Conservation (phyloP, 92 coral and sea anemone species). For the Phenganax marumi region DNA sequence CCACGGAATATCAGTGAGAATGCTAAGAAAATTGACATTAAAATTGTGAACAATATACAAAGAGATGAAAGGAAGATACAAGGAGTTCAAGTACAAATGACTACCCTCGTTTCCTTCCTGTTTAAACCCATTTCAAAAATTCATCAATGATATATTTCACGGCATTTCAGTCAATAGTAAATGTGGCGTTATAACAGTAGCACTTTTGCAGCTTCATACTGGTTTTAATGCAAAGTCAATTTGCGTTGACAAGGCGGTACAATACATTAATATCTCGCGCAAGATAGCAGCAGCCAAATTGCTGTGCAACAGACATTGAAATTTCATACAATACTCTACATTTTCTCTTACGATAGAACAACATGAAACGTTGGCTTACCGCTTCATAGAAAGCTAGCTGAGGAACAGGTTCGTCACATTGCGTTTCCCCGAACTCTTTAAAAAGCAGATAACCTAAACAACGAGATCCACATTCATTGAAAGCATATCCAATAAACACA, state of each 20-base stretch:
- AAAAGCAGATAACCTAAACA: conserved; percentile 89
- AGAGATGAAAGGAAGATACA: neutral
- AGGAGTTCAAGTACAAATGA: conserved; percentile 8
- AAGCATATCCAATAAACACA: neutral
- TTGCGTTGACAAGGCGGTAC: conserved; percentile 25
- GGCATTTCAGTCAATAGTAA: no score
- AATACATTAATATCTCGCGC: neutral
- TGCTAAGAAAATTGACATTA: no score
- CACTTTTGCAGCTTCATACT: neutral
- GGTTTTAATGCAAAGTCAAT: neutral
- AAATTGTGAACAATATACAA: neutral
- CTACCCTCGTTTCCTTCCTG: neutral
- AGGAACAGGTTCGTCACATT: conserved; percentile 98
- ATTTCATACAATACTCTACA: neutral
- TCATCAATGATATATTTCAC: no score
- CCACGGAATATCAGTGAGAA: no score
- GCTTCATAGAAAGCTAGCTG: conserved; percentile 98
- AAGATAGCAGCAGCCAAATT: neutral
- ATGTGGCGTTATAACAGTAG: no score
- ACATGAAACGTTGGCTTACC: conserved; percentile 58
- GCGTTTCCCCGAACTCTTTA: conserved; percentile 92
- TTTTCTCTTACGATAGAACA: neutral
- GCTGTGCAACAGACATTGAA: conserved; percentile 15
- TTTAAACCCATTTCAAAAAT: no score
- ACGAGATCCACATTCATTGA: neutral